Conservation (phyloP, 1,140 invertebrate genomes). For the Adoxophyes honmai region DNA sequence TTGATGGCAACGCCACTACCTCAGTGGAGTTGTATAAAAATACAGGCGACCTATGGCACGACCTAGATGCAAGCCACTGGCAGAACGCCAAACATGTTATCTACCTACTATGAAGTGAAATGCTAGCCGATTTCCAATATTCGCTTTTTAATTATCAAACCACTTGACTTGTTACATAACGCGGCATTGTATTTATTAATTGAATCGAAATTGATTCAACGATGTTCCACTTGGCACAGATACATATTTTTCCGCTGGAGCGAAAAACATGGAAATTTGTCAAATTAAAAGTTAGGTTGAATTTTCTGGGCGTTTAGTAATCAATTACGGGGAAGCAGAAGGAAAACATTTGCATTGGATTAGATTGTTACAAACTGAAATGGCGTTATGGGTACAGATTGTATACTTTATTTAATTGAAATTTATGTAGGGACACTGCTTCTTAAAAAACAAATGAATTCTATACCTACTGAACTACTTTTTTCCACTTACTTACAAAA, state of each 20-base stretch:
- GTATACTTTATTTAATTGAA: too few species aligned
- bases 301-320: too few species aligned
- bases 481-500: too few species aligned
- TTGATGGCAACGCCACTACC: constrained; percentile 21
- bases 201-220: constrained; percentile 22
- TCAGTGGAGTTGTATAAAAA: constrained; percentile 28
- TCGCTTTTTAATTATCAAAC: constrained; percentile 66
- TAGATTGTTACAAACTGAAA: too few species aligned
- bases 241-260: not conserved
- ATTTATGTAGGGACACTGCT: too few species aligned
- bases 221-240: constrained; percentile 43
- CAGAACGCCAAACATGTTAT: constrained; percentile 60
- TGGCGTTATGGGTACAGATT: too few species aligned
- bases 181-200: constrained; percentile 45
- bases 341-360: too few species aligned
- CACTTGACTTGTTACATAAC: constrained; percentile 49
- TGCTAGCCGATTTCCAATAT: constrained; percentile 61
- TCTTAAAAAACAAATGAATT: too few species aligned
- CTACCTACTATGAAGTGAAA: constrained; percentile 54
- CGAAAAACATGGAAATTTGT: too few species aligned
- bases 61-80: constrained; percentile 59
- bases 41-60: constrained; percentile 50
- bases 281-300: too few species aligned
- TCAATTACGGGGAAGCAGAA: too few species aligned
- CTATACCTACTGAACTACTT: too few species aligned